A percentile compares a stretch with the other conserved stretches of the same genome.
These are phyloP conservation scores for Phasianus colchicus DNA, from an alignment of 2,113 vertebrate species.

Conservation along the genomic window DNA sequence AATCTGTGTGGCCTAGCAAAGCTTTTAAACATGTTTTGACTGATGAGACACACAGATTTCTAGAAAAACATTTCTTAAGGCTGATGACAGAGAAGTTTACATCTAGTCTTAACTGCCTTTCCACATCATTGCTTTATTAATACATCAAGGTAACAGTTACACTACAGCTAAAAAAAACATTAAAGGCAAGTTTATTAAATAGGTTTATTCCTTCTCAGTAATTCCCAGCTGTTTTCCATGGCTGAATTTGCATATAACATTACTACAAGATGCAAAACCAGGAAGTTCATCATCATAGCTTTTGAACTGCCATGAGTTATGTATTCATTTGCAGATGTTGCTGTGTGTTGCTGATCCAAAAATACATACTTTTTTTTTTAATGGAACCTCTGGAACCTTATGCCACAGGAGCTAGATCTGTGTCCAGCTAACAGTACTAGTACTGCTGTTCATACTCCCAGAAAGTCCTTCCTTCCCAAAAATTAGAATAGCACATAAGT, in stretches of 20 bases:
- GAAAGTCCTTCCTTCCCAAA: not conserved
- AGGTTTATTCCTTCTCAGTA: not conserved
- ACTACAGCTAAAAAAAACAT: not conserved
- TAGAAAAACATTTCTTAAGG: not conserved
- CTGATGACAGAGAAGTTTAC: not conserved
- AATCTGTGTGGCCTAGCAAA: not conserved
- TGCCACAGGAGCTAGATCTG: not conserved
- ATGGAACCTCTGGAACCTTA: not conserved
- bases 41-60: not conserved
- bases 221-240: not conserved
- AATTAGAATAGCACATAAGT: not conserved
- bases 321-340: not conserved
- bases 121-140: not conserved
- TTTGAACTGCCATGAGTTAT: not conserved
- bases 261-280: not conserved
- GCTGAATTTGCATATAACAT: not conserved
- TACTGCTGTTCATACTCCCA: not conserved
- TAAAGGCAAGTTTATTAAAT: not conserved
- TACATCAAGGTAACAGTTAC: not conserved
- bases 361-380: not conserved
- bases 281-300: not conserved
- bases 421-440: not conserved
- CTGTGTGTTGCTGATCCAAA: not conserved
- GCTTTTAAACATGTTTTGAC: not conserved
- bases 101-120: not conserved